Percentiles rank a stretch among this genome's conserved stretches.
These are phyloP conservation scores for Penelope pileata DNA, from an alignment of 2,113 vertebrate species.

Conservation along the genomic window DNA sequence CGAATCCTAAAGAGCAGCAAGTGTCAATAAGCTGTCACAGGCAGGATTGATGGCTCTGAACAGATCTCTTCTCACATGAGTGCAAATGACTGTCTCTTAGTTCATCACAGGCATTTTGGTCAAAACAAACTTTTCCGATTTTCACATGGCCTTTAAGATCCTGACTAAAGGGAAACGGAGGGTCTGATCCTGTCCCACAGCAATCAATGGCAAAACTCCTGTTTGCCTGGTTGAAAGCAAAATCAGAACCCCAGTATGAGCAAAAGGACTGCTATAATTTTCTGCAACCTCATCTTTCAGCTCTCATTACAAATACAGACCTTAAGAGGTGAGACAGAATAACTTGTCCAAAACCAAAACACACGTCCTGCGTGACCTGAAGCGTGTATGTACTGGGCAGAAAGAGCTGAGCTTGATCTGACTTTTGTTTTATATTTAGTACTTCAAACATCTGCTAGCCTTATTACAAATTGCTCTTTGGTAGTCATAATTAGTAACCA, in stretches of 20 bases:
- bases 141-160: neutral
- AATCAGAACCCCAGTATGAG: neutral
- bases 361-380: neutral
- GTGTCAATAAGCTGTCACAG: slow-evolving; percentile 35
- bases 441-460: slow-evolving; percentile 27
- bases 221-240: neutral
- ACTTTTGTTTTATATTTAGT: slow-evolving; percentile 41
- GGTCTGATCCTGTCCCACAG: neutral
- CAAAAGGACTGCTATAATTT: neutral
- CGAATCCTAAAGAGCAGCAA: slow-evolving; percentile 30
- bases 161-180: neutral
- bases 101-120: slow-evolving; percentile 57
- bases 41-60: slow-evolving; percentile 15
- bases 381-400: neutral
- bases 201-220: neutral
- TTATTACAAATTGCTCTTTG: slow-evolving; percentile 44
- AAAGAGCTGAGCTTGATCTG: slow-evolving; percentile 12
- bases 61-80: slow-evolving; percentile 37
- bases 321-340: slow-evolving; percentile 3
- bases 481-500: slow-evolving; percentile 50
- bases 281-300: neutral
- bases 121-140: neutral
- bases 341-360: neutral
- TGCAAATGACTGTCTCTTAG: slow-evolving; percentile 50
- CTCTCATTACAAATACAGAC: neutral